Conservation (phyloP, 2,888 invertebrate species). For the Scrobipalpa atriplicella region DNA sequence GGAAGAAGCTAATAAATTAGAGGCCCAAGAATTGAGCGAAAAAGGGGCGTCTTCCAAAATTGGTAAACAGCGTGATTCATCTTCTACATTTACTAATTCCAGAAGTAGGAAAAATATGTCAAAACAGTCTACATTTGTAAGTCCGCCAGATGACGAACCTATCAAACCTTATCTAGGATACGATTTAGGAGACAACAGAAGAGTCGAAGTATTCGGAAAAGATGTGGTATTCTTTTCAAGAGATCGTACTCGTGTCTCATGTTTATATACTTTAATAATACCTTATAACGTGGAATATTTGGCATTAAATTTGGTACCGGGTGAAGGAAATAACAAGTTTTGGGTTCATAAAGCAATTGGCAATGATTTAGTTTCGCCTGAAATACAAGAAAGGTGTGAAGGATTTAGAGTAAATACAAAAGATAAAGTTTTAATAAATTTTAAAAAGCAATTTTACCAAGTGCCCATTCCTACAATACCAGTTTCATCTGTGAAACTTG, state of each 20-base stretch:
- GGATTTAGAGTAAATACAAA: conserved; percentile 67
- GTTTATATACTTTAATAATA: conserved; percentile 62
- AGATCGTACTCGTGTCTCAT: conserved; percentile 65
- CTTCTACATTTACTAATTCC: conserved; percentile 45
- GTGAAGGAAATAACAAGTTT: conserved; percentile 63
- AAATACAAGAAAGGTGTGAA: conserved; percentile 54
- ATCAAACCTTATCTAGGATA: conserved; percentile 66
- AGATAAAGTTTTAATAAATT: conserved; percentile 62
- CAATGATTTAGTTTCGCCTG: conserved; percentile 48
- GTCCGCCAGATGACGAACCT: background rate
- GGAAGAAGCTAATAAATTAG: conserved; percentile 38
- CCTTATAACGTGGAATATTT: conserved; percentile 68
- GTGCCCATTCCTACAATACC: conserved; percentile 36
- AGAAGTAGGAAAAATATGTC: conserved; percentile 53
- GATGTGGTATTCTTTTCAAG: conserved; percentile 66
- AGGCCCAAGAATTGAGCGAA: conserved; percentile 32
- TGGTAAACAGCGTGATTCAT: background rate
- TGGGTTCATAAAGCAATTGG: conserved; percentile 68
- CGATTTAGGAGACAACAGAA: conserved; percentile 63
- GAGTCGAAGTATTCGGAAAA: conserved; percentile 74
- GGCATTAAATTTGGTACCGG: conserved; percentile 58
- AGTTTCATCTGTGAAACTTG: background rate
- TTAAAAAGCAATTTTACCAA: conserved; percentile 60
- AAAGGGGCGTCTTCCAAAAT: conserved; percentile 41
- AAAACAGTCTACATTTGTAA: background rate